Conservation (phyloP, 2,888 invertebrate species). For the Dasypogon diadema region DNA sequence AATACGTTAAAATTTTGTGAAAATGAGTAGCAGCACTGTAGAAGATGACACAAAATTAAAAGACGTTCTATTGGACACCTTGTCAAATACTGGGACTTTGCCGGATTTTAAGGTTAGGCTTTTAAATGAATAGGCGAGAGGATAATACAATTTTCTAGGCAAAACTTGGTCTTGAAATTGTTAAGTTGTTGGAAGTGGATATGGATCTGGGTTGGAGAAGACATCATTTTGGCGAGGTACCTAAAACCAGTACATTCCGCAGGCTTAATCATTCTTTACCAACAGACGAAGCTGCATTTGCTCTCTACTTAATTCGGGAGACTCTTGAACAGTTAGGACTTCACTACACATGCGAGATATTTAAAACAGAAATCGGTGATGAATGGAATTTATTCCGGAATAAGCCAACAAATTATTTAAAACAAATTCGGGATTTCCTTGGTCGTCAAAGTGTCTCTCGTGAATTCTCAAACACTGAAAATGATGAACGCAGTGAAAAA, state of each 20-base stretch:
- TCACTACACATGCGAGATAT: background rate
- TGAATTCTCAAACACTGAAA: background rate
- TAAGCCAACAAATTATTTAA: background rate
- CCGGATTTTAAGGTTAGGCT: conserved; percentile 14
- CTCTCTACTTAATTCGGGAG: background rate
- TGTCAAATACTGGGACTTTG: background rate
- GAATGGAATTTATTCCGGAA: background rate
- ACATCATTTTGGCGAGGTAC: background rate
- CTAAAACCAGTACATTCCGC: background rate
- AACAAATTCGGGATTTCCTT: background rate
- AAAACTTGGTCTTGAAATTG: background rate
- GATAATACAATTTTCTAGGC: background rate
- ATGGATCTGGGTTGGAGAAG: background rate
- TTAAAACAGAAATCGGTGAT: background rate
- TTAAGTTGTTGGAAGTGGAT: background rate
- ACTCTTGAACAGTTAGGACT: conserved; percentile 2
- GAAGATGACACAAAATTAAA: conserved; percentile 12
- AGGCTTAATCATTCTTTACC: background rate
- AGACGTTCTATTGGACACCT: background rate
- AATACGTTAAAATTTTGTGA: too few species aligned
- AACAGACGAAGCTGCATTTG: background rate
- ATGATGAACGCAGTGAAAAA: background rate
- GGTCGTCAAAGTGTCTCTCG: background rate
- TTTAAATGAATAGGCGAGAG: background rate
- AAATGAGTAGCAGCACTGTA: background rate